These are phyloP conservation scores for Acleris literana DNA, from an alignment of 2,888 invertebrate species.

Conservation along the genomic window DNA sequence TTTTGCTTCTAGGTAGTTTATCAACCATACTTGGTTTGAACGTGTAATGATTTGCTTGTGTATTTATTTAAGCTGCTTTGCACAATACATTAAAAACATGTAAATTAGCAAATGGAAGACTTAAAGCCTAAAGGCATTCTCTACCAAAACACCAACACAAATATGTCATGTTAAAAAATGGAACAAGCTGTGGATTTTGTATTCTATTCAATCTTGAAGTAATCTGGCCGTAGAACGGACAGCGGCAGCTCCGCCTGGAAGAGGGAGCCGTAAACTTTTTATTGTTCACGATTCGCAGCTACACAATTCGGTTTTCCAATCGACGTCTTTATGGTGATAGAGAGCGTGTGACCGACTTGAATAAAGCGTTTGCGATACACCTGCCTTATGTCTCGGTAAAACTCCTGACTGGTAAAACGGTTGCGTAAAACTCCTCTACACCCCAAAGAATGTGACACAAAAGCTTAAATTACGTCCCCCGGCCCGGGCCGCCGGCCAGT, in stretches of 20 bases:
- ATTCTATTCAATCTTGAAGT: constrained; percentile 58
- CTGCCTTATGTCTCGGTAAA: constrained; percentile 4
- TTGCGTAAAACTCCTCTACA: constrained; percentile 21
- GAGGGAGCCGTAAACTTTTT: constrained; percentile 67
- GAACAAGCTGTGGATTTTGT: constrained; percentile 44
- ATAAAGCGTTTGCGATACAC: constrained; percentile 45
- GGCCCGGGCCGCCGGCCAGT: constrained; percentile 25
- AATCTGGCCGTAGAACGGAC: constrained; percentile 57
- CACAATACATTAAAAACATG: too few relatives aligned
- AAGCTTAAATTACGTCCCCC: constrained; percentile 30
- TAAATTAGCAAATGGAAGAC: too few relatives aligned
- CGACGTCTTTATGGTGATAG: constrained; percentile 68
- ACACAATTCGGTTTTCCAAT: constrained; percentile 73
- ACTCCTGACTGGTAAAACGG: too few relatives aligned
- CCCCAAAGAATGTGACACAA: constrained; percentile 29
- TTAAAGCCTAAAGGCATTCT: too few relatives aligned
- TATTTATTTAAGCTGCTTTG: too few relatives aligned
- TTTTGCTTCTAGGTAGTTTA: too few relatives aligned
- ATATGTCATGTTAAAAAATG: constrained; percentile 38
- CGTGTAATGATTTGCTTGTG: too few relatives aligned
- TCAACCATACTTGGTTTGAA: too few relatives aligned
- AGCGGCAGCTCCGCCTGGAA: constrained; percentile 38
- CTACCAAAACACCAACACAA: too few relatives aligned
- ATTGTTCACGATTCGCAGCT: constrained; percentile 71
- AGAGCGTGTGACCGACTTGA: constrained; percentile 51